A percentile compares a stretch with the other conserved stretches of the same genome.
Conservation (phyloP, 2,888 invertebrate species). For the Oscheius sp. region DNA sequence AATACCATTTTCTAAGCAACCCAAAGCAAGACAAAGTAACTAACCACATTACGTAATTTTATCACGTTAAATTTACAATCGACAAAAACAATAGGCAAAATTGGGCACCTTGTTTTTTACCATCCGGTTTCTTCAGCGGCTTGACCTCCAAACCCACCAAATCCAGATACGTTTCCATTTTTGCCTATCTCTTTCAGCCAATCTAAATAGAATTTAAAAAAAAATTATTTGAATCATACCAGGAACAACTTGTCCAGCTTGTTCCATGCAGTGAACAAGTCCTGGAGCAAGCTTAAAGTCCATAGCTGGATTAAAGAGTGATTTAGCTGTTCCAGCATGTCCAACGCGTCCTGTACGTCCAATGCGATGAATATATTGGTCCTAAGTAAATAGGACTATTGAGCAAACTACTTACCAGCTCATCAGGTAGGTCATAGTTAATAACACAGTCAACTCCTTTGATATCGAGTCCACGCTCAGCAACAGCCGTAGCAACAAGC, state of each 20-base stretch:
- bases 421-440: conserved; percentile 73
- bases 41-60: not conserved
- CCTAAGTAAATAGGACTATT: conserved; percentile 73
- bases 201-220: not conserved
- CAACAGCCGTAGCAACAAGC: conserved; percentile 91
- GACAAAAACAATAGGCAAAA: not conserved
- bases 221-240: no score
- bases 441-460: conserved; percentile 72
- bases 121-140: not conserved
- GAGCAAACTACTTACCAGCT: no score
- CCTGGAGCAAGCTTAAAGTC: conserved; percentile 76
- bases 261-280: conserved; percentile 74
- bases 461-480: conserved; percentile 80
- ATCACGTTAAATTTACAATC: no score
- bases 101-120: not conserved
- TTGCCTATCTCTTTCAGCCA: not conserved
- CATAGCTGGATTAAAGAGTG: conserved; percentile 76
- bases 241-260: conserved; percentile 83
- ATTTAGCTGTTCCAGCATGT: conserved; percentile 72
- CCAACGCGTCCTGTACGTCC: conserved; percentile 71
- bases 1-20: not conserved
- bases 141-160: not conserved
- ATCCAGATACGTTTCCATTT: not conserved
- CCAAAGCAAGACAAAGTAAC: not conserved
- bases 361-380: conserved; percentile 74